Conservation (phyloP, 2,113 vertebrate genomes). For the Apistogramma diplotaenia region DNA sequence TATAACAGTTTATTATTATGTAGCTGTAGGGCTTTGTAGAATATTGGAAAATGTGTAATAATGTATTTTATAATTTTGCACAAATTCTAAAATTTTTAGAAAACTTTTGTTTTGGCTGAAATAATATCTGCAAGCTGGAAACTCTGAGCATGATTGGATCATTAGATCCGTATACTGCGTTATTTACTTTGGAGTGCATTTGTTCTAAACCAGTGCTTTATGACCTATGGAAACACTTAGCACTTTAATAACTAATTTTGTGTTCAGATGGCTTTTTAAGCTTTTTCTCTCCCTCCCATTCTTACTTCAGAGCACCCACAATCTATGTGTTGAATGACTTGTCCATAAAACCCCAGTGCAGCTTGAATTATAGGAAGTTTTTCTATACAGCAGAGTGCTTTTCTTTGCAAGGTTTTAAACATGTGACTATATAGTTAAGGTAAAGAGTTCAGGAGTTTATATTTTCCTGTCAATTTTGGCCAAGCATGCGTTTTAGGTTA, state of each 20-base stretch:
- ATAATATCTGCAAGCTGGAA: neutral
- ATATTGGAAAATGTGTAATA: neutral
- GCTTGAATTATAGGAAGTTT: conserved; percentile 26
- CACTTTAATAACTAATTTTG: neutral
- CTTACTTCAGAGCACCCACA: neutral
- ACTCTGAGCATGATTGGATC: neutral
- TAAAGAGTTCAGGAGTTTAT: neutral
- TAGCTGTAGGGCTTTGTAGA: neutral
- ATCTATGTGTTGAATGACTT: neutral
- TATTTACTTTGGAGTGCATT: conserved; percentile 3
- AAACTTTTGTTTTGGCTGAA: neutral
- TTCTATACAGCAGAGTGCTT: conserved; percentile 31
- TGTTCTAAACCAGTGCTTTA: neutral
- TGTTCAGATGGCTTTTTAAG: neutral
- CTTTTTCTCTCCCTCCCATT: neutral
- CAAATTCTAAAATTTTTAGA: neutral
- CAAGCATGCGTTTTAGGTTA: neutral
- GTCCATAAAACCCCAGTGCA: conserved; percentile 19
- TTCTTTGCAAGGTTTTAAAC: neutral
- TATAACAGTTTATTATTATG: neutral
- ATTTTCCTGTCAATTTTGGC: neutral
- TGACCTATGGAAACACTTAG: neutral
- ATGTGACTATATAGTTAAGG: neutral
- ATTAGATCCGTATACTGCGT: conserved; percentile 33
- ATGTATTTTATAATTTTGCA: neutral